Percentiles rank a stretch among this genome's conserved stretches.
Evolutionary conservation across 2,113 vertebrate species (phyloP).

Genomic region (Canis aureus): DNA sequence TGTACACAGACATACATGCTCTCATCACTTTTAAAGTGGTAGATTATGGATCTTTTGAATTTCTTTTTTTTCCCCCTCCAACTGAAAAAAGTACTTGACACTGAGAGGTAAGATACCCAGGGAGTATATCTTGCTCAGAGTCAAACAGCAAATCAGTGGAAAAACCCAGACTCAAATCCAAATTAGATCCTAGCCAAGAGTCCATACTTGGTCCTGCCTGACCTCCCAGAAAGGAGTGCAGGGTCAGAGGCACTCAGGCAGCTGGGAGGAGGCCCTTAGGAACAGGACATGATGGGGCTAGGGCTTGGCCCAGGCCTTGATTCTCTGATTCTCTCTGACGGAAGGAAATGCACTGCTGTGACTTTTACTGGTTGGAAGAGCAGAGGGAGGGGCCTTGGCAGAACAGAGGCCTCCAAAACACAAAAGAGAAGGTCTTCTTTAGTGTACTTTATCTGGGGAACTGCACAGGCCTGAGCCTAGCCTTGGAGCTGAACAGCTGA

Average conservation of each 20-base stretch:
- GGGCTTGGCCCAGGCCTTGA: slow-evolving; percentile 27
- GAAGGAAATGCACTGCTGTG: slow-evolving; percentile 72
- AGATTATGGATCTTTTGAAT: not conserved
- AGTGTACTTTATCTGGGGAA: slow-evolving; percentile 37
- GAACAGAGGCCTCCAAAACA: slow-evolving; percentile 40
- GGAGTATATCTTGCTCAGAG: not conserved
- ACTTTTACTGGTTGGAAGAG: slow-evolving; percentile 75
- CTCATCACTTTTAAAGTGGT: slow-evolving; percentile 38
- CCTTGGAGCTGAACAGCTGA: not conserved
- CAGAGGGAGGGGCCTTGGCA: slow-evolving; percentile 72
- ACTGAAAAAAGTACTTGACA: slow-evolving; percentile 33
- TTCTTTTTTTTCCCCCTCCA: not conserved
- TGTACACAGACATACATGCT: not conserved
- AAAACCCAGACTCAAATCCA: slow-evolving; percentile 39
- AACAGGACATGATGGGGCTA: slow-evolving; percentile 52
- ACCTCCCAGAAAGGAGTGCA: slow-evolving; percentile 26
- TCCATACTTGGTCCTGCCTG: not conserved
- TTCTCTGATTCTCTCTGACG: slow-evolving; percentile 58
- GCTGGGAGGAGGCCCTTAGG: slow-evolving; percentile 13
- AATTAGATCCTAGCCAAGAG: slow-evolving; percentile 19
- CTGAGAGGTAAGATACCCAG: slow-evolving; percentile 26
- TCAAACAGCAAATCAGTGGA: slow-evolving; percentile 51
- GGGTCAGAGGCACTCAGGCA: not conserved
- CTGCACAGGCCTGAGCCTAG: not conserved
- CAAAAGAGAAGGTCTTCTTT: slow-evolving; percentile 50